Evolutionary conservation across 2,888 invertebrate genomes (phyloP), one percentile per base, ranked within the genome.

Genomic region (Lypha dubia): DNA sequence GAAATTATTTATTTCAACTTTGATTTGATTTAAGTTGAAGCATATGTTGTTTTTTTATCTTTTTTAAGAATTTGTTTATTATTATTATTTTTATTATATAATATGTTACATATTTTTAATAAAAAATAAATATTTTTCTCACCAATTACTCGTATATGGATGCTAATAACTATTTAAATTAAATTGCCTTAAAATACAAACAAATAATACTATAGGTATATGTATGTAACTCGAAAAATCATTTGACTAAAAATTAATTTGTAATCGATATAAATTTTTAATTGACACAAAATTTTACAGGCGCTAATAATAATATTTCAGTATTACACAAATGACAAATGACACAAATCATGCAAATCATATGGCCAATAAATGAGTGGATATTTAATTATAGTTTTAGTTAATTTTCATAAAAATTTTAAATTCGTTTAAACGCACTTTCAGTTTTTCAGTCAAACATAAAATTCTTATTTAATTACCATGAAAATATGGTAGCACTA

Each of bases 131-230:
- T 70, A 49, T 74, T 63, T 9, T 32, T 67, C 73, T 68, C 1
- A 58, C n/a, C n/a, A 15, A 8, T 15, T 13, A 76, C 79, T 44
- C 75, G n/a, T n/a, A 32, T 38, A 75, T 83, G 79, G 65, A 79
- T 84, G 83, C 79, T 79, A 84, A 80, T 76, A 53, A 73, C 58
- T 6, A 58, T 79, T 76, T 24, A 62, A 60, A 58, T 49, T 49
- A 71, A n/a, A 75, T 70, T 80, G 84, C 84, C 84, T 84, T 84
- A 84, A 71, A 63, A 56, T 11, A 51, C 8, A 51, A 22, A 68
- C 15, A 74, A 38, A 63, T 53, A 63, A 56, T 56, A 65, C 83
- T 63, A 49, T n/a, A 65, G 63, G 41, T 53, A 74, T 76, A 60
- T 60, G 67, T 58, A 70, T 46, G n/a, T 32, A 38, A 68, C 51